Base-by-base conservation (phyloP, 2,797 vertebrate species). In the Leptoclinus maculatus region DNA sequence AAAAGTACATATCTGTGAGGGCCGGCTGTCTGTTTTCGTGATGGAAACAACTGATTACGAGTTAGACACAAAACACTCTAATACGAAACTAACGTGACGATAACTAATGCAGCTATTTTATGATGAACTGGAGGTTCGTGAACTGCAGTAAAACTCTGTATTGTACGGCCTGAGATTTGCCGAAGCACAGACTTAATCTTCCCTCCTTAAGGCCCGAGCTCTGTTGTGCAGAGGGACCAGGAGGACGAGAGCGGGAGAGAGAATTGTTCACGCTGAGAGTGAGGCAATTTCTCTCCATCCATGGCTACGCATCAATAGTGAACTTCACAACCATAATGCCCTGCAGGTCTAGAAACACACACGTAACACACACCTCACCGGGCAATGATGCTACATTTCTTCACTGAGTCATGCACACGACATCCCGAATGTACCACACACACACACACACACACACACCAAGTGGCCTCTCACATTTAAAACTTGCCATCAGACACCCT, bases 291-390 rank as follows among this genome's bases (percentile, higher is more conserved):
- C 65, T 89, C 74, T 79, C 72, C 59, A 70, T 83, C 59, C 67
- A 32, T 54, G 71, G 80, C 76, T 76, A 63, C 34, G 45, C 83
- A 79, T 87, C 63, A 64, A 34, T 21, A 66, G 62, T 45, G 65
- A 66, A 71, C 54, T 70, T 82, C 77, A 79, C 71, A 66, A 51
- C 25, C 78, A 86, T 83, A 83, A 90, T 88, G 76, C 76, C 66
- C 75, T 57, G 75, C 79, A 67, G 71, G 66, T 63, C 78, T 69
- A 66, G n/a, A 79, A 65, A 76, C 62, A 62, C 71, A 80, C 81
- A 70, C 76, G 80, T 85, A 67, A 67, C 66, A 69, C 78, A 81
- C 87, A 67, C 63, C 58, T 77, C 75, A 71, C 63, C 16, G 32
- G 47, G 66, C 23, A 13, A 79, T 91, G 84, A 84, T 88, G 84